phyloP scores from a whole-genome alignment of 2,888 invertebrate genomes.

The Mythimna impura region DNA sequence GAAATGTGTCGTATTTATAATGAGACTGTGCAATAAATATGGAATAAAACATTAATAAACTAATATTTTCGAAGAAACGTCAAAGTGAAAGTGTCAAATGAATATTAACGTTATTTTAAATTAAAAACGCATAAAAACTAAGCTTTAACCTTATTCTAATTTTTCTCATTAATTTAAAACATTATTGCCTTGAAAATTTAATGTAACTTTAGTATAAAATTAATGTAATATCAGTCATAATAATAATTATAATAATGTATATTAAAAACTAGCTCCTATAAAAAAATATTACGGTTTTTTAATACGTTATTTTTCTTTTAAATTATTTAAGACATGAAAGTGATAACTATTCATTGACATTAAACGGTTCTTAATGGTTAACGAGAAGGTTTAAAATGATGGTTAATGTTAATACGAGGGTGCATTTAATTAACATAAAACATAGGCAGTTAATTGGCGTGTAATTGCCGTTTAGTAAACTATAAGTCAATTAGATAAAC shows the following conservation, averaged over 20 bases:
- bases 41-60: constrained; percentile 21
- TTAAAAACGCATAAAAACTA: constrained; percentile 30
- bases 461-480: constrained; percentile 83
- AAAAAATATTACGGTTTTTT: constrained; percentile 24
- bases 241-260: constrained; percentile 25
- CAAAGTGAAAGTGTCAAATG: constrained; percentile 34
- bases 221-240: constrained; percentile 11
- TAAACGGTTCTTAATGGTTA: constrained; percentile 54
- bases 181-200: constrained; percentile 25
- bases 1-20: constrained; percentile 29
- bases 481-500: constrained; percentile 69
- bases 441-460: constrained; percentile 82
- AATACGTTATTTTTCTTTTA: constrained; percentile 5
- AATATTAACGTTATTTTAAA: constrained; percentile 36
- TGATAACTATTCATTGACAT: constrained; percentile 62
- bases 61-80: constrained; percentile 29
- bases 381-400: constrained; percentile 60
- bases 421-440: constrained; percentile 84
- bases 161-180: constrained; percentile 34
- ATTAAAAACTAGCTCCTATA: constrained; percentile 5
- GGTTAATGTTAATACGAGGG: constrained; percentile 71
- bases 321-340: constrained; percentile 25
- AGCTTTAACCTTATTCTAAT: constrained; percentile 45
- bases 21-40: constrained; percentile 28
- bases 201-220: constrained; percentile 26